Base-by-base conservation (phyloP, 2,797 vertebrate genomes). In the Taeniopygia guttata region DNA sequence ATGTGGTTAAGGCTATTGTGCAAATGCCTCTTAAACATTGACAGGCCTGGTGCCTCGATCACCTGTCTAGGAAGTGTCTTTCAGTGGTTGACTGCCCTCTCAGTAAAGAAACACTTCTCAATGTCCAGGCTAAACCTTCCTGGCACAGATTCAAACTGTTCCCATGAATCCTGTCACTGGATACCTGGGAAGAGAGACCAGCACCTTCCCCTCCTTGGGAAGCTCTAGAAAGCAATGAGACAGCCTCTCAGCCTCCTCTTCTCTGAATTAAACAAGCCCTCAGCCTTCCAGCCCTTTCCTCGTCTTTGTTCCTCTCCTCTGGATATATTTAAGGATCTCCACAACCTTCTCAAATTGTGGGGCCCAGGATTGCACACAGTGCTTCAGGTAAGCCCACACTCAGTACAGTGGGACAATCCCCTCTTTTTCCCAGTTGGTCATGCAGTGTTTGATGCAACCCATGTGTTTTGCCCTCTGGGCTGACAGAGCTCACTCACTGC, bases 391-490 rank as follows among this genome's bases (percentile, higher is more conserved):
- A 83, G 43, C 12, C 10, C 29, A 29, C 22, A 27, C 11, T 13
- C 15, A 56, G 11, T 13, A 5, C 20, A 42, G 15, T 0, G 0
- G 43, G 26, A n/a, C 7, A 17, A 67, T 38, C 9, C 1, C n/a
- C 26, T 51, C 19, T 63, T 26, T 38, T 30, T 32, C 26, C 13
- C 16, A 74, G n/a, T 21, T 48, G 32, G 9, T 49, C 16, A 16
- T 30, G 13, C 32, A 14, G 42, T 25, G 21, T 32, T 59, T 60
- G 69, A 60, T 34, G 36, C 29, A 29, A 1, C 1, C 13, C 34
- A 21, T 22, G 42, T 1, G 0, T 36, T 60, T 84, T 74, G 16
- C 22, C 10, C 16, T 79, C 49, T 5, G 20, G 26, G 3, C 46
- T 82, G 36, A 26, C 48, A 42, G 11, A 6, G 69, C 13, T 54